Evolutionary conservation across 2,113 vertebrate genomes (phyloP).

Genomic region (Campylomormyrus numenius): DNA sequence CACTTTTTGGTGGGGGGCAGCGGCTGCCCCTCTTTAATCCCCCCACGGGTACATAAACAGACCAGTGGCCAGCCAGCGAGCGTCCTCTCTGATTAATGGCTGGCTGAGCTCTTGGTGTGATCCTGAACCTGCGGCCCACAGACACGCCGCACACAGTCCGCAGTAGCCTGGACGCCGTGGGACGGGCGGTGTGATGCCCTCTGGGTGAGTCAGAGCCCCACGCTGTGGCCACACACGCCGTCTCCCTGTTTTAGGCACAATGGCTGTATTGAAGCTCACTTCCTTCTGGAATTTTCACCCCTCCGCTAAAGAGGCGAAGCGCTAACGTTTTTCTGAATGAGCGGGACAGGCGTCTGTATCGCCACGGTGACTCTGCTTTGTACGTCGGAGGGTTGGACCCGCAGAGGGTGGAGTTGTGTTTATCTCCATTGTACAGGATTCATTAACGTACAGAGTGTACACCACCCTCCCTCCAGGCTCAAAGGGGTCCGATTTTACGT

Average conservation of each 20-base stretch:
- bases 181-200: not conserved
- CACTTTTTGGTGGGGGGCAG: not conserved
- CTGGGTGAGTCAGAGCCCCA: not conserved
- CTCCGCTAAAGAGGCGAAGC: not conserved
- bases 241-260: slow-evolving; percentile 5
- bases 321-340: not conserved
- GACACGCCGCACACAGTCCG: not conserved
- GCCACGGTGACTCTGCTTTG: not conserved
- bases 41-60: slow-evolving; percentile 10
- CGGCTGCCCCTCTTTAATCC: not conserved
- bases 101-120: not conserved
- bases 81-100: slow-evolving; percentile 9
- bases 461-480: slow-evolving; percentile 58
- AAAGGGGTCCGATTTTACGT: slow-evolving; percentile 38
- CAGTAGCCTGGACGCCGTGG: not conserved
- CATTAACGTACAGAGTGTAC: not conserved
- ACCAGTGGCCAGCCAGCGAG: not conserved
- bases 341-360: not conserved
- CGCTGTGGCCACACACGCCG: not conserved
- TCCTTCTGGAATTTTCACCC: not conserved
- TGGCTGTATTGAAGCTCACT: not conserved
- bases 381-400: not conserved
- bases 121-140: not conserved
- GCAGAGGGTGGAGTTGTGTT: not conserved
- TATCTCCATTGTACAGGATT: not conserved